These are phyloP conservation scores for Lophotis ruficrista DNA, from an alignment of 2,113 vertebrate genomes.

Conservation along the genomic window DNA sequence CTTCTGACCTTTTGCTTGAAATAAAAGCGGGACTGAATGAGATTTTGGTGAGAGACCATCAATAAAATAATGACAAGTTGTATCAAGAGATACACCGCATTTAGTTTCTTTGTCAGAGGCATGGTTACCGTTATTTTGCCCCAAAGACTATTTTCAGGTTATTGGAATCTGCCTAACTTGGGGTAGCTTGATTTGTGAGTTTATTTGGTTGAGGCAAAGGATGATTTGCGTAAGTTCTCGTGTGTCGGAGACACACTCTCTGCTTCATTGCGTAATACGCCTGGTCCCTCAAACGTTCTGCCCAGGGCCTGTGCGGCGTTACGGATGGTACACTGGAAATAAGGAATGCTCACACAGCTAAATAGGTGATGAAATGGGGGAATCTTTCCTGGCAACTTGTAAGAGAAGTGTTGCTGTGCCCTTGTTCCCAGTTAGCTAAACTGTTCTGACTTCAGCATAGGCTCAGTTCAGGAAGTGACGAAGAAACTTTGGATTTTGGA, in stretches of 20 bases:
- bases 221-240: neutral
- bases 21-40: neutral
- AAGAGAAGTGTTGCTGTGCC: neutral
- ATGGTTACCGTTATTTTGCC: neutral
- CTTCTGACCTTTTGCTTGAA: neutral
- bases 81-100: rapidly evolving
- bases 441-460: neutral
- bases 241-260: neutral
- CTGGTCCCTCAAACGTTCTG: neutral
- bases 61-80: neutral
- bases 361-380: neutral
- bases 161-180: neutral
- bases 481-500: neutral
- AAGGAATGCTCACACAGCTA: neutral
- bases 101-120: neutral
- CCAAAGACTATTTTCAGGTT: neutral
- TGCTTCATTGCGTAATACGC: neutral
- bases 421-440: neutral
- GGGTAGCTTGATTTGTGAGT: neutral
- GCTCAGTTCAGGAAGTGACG: rapidly evolving
- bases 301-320: neutral
- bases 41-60: neutral
- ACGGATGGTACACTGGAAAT: neutral
- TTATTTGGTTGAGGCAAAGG: neutral
- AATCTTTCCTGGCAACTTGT: neutral